Evolutionary conservation across 2,888 invertebrate genomes (phyloP), one percentile per base, ranked within the genome.

Genomic region (Bombylius major): DNA sequence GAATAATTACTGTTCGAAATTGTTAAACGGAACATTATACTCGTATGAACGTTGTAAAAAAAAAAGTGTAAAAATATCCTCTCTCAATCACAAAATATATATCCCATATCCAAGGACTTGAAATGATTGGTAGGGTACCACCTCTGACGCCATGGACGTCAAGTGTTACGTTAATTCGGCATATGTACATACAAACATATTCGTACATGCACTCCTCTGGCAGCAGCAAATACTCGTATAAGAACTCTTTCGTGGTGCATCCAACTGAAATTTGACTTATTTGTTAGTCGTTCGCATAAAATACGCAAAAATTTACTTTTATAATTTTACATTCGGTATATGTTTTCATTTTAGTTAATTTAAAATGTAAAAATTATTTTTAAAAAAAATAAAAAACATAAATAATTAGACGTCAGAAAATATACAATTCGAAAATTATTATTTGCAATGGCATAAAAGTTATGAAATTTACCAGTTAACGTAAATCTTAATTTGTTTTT

Each of bases 131-230:
- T 42, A 45, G 52, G 52, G 52, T 49, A 56, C 56, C 52, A 56
- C 56, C 56, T 56, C 56, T 50, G 49, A 50, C 50, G 56, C 56
- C 53, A 51, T 36, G 50, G 50, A 14, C 50, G 49, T 54, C 54
- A 54, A 50, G 54, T 55, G 34, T 39, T 39, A 23, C 14, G 23
- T 23, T 23, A 14, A n/a, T 23, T 36, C 50, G 50, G 50, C 36
- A 34, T 36, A 14, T 39, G 36, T 50, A 32, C 7, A n/a, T n/a
- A n/a, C n/a, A n/a, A n/a, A 50, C 23, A 50, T 23, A 23, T 23
- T 23, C 23, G 3, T 23, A 23, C 1, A 23, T 23, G 23, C 3
- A 23, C 23, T 23, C 23, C 23, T 23, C 23, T 23, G 23, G 23
- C 23, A 23, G 23, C 23, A 23, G 23, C 23, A 23, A 23, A 23